Percentiles rank a stretch among this genome's conserved stretches.
These are phyloP conservation scores for Nymphalis polychloros DNA, from an alignment of 2,888 invertebrate genomes.

Conservation along the genomic window DNA sequence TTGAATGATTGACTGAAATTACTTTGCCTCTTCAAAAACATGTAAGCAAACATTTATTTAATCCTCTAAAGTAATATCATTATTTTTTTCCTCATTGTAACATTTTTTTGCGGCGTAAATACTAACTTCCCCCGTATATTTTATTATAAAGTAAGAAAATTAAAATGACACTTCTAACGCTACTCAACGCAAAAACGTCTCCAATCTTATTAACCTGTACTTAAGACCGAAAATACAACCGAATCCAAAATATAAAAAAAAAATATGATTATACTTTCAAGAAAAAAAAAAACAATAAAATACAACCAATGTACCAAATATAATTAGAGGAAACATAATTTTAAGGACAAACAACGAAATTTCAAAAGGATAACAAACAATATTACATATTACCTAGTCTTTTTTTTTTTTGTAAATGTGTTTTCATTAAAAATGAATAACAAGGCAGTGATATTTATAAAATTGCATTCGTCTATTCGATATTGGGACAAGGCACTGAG, in stretches of 20 bases:
- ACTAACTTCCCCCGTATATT: too few species aligned
- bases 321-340: neutral
- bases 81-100: too few species aligned
- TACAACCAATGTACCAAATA: conserved; percentile 3
- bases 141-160: too few species aligned
- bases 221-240: too few species aligned
- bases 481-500: conserved; percentile 39
- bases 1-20: too few species aligned
- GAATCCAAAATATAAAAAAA: neutral
- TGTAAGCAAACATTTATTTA: too few species aligned
- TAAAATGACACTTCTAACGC: too few species aligned
- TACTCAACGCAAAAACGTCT: too few species aligned
- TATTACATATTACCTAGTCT: neutral
- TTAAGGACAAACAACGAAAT: neutral
- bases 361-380: conserved; percentile 8
- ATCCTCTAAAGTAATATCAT: too few species aligned
- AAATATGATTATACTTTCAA: conserved; percentile 2
- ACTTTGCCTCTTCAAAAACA: too few species aligned
- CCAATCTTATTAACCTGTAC: too few species aligned
- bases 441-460: conserved; percentile 32
- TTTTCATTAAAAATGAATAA: conserved; percentile 14
- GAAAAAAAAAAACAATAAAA: conserved; percentile 20
- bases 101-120: too few species aligned
- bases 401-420: conserved; percentile 7
- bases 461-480: conserved; percentile 32